Base-by-base conservation (phyloP, 1,140 invertebrate species). In the Brachystomella parvula region DNA sequence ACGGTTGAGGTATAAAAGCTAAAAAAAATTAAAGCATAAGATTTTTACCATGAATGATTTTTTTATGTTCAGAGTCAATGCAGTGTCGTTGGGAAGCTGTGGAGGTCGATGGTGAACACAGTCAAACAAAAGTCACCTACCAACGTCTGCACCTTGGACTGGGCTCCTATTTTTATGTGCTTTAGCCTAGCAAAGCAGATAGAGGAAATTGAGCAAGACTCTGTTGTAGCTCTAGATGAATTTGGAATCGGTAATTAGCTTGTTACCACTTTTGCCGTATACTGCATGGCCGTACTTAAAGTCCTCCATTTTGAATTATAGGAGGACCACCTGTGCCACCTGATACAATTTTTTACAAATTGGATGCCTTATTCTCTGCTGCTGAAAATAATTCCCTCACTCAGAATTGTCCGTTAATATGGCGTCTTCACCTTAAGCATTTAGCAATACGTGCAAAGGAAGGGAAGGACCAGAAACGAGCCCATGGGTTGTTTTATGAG, bases 301-400 rank as follows among this genome's bases (percentile, higher is more conserved):
- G 6, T 44, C 21, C 2, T 21, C 35, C 3, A 1, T 2, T 6
- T 24, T 44, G 3, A 1, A 62, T n/a, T 69, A 26, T 53, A 73
- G 71, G 72, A 29, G 72, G 72, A 6, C 72, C 72, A 49, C 67
- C 67, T 17, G 72, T 73, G 21, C 69, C 72, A 21, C 59, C 63
- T 28, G 72, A 73, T 39, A 73, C 72, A 39, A 69, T 73, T 19
- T 73, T 68, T 61, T 69, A 71, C 59, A 73, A 71, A 33, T 47
- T 73, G 47, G 72, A 73, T 56, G 61, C 72, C 47, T n/a, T 70
- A 19, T 47, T 73, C 6, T 28, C 33, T 24, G 70, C 69, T 3
- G 72, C 72, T 0, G 69, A 73, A 31, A 21, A 64, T 19, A 68
- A 73, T 32, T 24, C 61, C 24, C 29, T 64, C 3, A 67, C 61